Conservation (phyloP, 2,888 invertebrate genomes). For the Colostygia pectinataria region DNA sequence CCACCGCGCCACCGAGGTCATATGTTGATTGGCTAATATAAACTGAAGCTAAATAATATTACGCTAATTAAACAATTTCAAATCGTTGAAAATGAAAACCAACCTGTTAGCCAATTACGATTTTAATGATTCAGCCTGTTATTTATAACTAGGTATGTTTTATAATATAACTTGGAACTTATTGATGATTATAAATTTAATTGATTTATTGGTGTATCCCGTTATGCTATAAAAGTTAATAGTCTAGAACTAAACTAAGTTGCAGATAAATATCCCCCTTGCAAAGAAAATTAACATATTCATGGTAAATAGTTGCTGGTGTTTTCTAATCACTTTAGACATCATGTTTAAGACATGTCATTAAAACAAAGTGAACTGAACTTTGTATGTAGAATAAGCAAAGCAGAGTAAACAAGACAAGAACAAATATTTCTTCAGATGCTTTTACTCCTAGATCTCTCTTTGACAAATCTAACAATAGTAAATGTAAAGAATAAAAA, state of each 20-base stretch:
- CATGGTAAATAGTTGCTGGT: neutral
- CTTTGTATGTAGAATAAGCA: neutral
- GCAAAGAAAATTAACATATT: slow-evolving; percentile 13
- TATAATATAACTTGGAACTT: neutral
- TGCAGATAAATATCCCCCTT: slow-evolving; percentile 2
- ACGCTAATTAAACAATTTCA: too few relatives aligned
- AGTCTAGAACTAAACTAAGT: slow-evolving; percentile 2
- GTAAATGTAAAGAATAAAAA: too few relatives aligned
- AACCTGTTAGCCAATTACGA: neutral
- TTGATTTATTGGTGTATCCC: slow-evolving; percentile 5
- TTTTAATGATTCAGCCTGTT: neutral
- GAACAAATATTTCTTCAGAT: too few relatives aligned
- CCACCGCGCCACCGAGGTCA: too few relatives aligned
- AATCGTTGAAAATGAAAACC: neutral
- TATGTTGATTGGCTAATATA: too few relatives aligned
- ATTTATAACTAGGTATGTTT: too few relatives aligned
- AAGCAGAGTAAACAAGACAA: too few relatives aligned
- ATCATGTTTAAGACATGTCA: neutral
- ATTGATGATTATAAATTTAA: slow-evolving; percentile 6
- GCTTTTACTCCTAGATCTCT: too few relatives aligned
- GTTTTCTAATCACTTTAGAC: slow-evolving; percentile 7
- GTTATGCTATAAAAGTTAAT: slow-evolving; percentile 6
- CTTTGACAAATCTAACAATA: too few relatives aligned
- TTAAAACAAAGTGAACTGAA: neutral
- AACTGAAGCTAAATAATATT: too few relatives aligned